phyloP scores from a whole-genome alignment of 2,797 vertebrate genomes.

The Pangasius macronema region DNA sequence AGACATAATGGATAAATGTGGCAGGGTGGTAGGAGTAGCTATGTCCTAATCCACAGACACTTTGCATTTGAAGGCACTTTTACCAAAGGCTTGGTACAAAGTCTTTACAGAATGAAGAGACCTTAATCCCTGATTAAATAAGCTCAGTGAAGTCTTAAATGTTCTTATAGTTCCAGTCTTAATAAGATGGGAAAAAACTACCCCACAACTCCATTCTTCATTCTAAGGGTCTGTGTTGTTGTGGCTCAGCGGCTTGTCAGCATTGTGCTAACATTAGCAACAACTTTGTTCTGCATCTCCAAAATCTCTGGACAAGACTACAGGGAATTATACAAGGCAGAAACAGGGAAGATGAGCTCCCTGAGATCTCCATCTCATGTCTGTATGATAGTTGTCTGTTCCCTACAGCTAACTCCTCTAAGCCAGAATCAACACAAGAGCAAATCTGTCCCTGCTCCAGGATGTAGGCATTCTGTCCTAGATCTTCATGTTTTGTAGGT shows the following conservation, averaged over 20 bases:
- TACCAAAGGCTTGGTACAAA: constrained; percentile 34
- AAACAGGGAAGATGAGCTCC: neutral
- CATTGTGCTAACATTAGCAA: neutral
- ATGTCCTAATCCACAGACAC: constrained; percentile 36
- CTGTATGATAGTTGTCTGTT: neutral
- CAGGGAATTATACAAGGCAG: neutral
- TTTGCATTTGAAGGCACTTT: constrained; percentile 34
- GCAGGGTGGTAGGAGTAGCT: neutral
- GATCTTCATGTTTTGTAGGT: neutral
- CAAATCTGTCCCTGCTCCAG: neutral
- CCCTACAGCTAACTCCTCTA: neutral
- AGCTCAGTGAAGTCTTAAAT: neutral
- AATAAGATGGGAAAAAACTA: neutral
- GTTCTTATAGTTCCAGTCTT: neutral
- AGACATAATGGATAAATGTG: constrained; percentile 33
- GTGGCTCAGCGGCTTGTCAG: neutral
- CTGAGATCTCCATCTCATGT: neutral
- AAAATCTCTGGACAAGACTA: neutral
- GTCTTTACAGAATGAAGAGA: constrained; percentile 10
- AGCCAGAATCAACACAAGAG: neutral
- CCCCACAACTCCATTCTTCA: neutral
- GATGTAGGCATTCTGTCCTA: neutral
- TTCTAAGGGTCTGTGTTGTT: neutral
- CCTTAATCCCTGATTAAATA: neutral
- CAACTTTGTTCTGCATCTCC: neutral